These are phyloP conservation scores for Arvicanthis niloticus DNA, from an alignment of 2,113 vertebrate species.

Conservation along the genomic window DNA sequence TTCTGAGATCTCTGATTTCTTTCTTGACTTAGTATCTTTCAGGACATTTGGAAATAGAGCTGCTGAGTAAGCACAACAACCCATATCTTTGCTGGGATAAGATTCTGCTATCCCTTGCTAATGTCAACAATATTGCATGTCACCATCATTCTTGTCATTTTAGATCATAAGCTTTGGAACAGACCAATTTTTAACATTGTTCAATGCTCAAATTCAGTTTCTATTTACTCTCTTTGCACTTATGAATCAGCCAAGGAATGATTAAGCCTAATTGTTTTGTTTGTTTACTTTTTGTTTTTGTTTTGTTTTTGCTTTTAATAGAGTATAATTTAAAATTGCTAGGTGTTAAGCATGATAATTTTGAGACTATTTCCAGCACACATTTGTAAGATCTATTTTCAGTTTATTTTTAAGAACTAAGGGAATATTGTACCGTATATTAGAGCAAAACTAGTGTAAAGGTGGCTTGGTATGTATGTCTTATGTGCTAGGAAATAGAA, in stretches of 20 bases:
- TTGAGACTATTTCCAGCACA: background rate
- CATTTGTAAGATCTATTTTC: background rate
- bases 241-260: background rate
- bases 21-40: background rate
- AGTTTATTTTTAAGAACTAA: constrained; percentile 13
- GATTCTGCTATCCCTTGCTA: background rate
- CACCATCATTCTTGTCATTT: background rate
- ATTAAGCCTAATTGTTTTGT: background rate
- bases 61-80: constrained; percentile 72
- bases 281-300: background rate
- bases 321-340: constrained; percentile 18
- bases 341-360: constrained; percentile 12
- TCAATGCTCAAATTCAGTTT: constrained; percentile 34
- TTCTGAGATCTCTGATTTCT: too few species aligned
- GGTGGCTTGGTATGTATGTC: background rate
- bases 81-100: constrained; percentile 25
- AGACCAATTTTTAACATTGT: constrained; percentile 44
- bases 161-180: constrained; percentile 36
- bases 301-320: background rate
- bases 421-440: background rate
- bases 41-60: constrained; percentile 51
- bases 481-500: background rate
- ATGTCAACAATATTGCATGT: constrained; percentile 53
- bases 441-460: constrained; percentile 1
- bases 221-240: background rate